Conservation (phyloP, 2,797 vertebrate genomes). For the Lophius americanus region DNA sequence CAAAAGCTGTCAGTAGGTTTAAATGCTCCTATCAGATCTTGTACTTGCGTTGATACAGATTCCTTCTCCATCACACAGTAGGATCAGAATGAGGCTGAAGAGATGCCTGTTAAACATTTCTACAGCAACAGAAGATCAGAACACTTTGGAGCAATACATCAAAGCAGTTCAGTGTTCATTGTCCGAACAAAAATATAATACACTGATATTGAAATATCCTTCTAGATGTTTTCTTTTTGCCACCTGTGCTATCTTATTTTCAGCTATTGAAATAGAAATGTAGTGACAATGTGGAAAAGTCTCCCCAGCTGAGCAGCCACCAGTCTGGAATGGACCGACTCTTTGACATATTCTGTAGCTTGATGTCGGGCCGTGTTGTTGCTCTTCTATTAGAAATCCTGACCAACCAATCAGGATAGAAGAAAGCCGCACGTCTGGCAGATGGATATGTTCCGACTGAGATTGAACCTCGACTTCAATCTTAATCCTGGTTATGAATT, state of each 20-base stretch:
- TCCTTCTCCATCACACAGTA: slow-evolving; percentile 12
- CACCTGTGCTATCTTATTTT: background rate
- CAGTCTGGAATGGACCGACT: slow-evolving; percentile 38
- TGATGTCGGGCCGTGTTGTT: slow-evolving; percentile 23
- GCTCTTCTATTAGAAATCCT: slow-evolving; percentile 72
- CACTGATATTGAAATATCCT: too few species aligned
- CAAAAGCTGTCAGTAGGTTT: slow-evolving; percentile 36
- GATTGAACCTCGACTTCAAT: too few species aligned
- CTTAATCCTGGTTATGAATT: too few species aligned
- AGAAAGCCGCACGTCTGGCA: slow-evolving; percentile 37
- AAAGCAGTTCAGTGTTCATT: background rate
- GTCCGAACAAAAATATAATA: background rate
- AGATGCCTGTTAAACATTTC: background rate
- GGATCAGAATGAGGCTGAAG: slow-evolving; percentile 25
- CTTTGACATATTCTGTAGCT: slow-evolving; percentile 9
- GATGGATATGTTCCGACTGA: slow-evolving; percentile 17
- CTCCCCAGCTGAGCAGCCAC: slow-evolving; percentile 63
- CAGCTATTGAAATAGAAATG: background rate
- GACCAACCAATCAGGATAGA: slow-evolving; percentile 81
- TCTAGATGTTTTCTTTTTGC: background rate
- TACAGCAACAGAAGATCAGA: background rate
- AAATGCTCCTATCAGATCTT: slow-evolving; percentile 22
- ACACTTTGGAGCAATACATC: background rate
- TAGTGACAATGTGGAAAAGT: background rate
- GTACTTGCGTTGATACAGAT: slow-evolving; percentile 19